These are phyloP conservation scores for Diadegma fenestrale DNA, from an alignment of 2,888 invertebrate genomes.

Conservation along the genomic window DNA sequence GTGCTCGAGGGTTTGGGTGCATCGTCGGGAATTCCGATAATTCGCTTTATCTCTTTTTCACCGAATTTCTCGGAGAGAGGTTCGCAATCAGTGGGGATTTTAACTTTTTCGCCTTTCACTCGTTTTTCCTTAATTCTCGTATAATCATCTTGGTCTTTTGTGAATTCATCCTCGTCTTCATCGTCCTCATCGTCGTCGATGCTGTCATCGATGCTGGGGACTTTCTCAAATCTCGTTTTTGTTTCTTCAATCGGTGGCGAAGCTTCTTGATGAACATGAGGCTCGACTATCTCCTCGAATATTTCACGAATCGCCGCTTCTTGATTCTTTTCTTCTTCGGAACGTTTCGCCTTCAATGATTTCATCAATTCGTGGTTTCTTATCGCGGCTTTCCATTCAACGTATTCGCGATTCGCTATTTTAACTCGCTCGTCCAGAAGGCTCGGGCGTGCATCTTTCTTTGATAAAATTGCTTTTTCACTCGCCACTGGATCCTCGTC, in stretches of 20 bases:
- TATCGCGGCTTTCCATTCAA: slow-evolving; percentile 39
- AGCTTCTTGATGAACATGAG: neutral
- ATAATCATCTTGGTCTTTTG: slow-evolving; percentile 39
- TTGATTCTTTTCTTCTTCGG: neutral
- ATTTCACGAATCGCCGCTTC: slow-evolving; percentile 32
- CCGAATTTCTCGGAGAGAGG: slow-evolving; percentile 59
- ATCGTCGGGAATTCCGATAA: slow-evolving; percentile 62
- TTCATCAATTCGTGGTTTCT: slow-evolving; percentile 30
- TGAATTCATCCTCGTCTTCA: slow-evolving; percentile 16
- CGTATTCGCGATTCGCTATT: slow-evolving; percentile 54
- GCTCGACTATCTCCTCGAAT: slow-evolving; percentile 21
- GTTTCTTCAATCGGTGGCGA: neutral
- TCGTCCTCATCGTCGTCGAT: neutral
- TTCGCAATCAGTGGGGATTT: slow-evolving; percentile 56
- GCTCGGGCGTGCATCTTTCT: slow-evolving; percentile 47
- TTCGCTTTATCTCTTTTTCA: slow-evolving; percentile 64
- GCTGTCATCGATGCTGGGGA: slow-evolving; percentile 30
- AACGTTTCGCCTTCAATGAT: slow-evolving; percentile 24
- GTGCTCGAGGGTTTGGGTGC: slow-evolving; percentile 46
- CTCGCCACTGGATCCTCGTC: slow-evolving; percentile 26
- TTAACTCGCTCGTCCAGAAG: slow-evolving; percentile 58
- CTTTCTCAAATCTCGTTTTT: slow-evolving; percentile 24
- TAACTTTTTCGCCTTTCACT: slow-evolving; percentile 21
- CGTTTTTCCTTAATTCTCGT: slow-evolving; percentile 16
- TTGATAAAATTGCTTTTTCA: slow-evolving; percentile 40